Base-by-base conservation (phyloP, 2,797 vertebrate species). In the Zenarchopterus dispar region DNA sequence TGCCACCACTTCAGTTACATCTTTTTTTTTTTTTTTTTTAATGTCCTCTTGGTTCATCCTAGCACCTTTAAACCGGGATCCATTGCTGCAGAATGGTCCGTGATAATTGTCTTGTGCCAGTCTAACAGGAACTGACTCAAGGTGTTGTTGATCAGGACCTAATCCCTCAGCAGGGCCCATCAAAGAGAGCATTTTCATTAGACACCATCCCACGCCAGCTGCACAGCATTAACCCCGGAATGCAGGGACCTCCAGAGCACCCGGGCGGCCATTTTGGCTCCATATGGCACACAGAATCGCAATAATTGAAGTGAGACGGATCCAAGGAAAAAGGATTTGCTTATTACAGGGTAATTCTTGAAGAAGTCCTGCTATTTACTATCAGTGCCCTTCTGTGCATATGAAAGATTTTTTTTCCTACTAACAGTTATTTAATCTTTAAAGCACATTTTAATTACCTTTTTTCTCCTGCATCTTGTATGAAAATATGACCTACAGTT, bases 91-190 rank as follows among this genome's bases (percentile, higher is more conserved):
- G 88, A 90, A 87, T 82, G 51, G 45, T 82, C 77, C 75, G 57
- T 93, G 92, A 92, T 28, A 28, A 28, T 28, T 7, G 5, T 91
- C 84, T 83, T 52, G 58, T 75, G 73, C 87, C 81, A 86, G 76
- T 84, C 76, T 77, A 80, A 81, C 86, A 86, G 85, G 89, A 92
- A 91, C 81, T 61, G 70, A 84, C 75, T 72, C 70, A 89, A 89
- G 85, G 88, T 91, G 89, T 84, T 91, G 91, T 91, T 90, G 91
- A 93, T 93, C 91, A 93, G 84, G 86, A 84, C 75, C 70, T 92
- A 90, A 93, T 93, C 89, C 88, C 75, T 80, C 73, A 24, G 85
- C 81, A 88, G 88, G 86, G 61, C 82, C 87, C 89, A 90, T 93
- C 91, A 93, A 92, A 92, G 91, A 85, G 67, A 75, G 84, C 73